Evolutionary conservation across 2,113 vertebrate species (phyloP), one percentile per base, ranked within the genome.

Genomic region (Aphyosemion australe): DNA sequence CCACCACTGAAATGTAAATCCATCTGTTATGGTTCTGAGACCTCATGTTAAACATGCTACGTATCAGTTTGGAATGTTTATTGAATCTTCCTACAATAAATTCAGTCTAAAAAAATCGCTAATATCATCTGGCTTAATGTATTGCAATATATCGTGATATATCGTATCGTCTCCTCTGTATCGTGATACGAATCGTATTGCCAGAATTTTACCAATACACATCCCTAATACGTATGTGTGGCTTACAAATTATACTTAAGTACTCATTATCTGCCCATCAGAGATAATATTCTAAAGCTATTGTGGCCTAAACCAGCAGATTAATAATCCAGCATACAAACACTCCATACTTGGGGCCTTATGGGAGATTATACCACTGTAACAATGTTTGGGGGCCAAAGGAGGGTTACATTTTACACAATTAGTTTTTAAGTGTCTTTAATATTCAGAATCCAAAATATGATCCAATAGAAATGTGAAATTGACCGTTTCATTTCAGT

Each of bases 321-420:
- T 21, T 18, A 56, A 14, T 31, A 57, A 53, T 34, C 43, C 34
- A 41, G 11, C 55, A 16, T 49, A 42, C n/a, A 20, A 53, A 12
- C 39, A 45, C n/a, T n/a, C n/a, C n/a, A n/a, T n/a, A n/a, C n/a
- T n/a, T 19, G 18, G 34, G 51, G 67, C 59, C 41, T 67, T 60
- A 45, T 13, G 6, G 34, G 9, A 19, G 12, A 39, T 12, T 7
- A 21, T 6, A 62, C n/a, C 47, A 50, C n/a, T 20, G 9, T 13
- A 8, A 8, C 19, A 34, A 2, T 32, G 31, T 34, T 61, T 19
- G 32, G 2, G 34, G 7, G 8, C 21, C 19, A 45, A 13, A 42
- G 31, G 37, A 41, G 14, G 2, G 1, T 12, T 13, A 51, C 20
- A 5, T 60, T 31, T 13, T 31, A 32, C 14, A n/a, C n/a, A n/a